These are phyloP conservation scores for Pseudomyrmex concolor DNA, from an alignment of 1,140 invertebrate genomes.

Conservation along the genomic window DNA sequence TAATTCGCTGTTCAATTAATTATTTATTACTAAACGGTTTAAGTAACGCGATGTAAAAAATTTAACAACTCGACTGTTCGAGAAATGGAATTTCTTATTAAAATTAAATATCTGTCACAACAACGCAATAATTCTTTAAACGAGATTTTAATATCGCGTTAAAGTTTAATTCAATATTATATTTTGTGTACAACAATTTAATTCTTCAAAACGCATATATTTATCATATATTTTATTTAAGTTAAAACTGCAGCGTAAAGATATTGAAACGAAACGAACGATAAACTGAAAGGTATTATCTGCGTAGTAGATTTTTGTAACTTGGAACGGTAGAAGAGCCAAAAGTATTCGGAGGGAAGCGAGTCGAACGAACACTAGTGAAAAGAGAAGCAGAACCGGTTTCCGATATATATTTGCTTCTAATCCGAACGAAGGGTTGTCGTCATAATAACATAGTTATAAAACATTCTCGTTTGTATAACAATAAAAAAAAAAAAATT, in stretches of 20 bases:
- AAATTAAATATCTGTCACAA: too few relatives aligned
- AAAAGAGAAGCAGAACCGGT: conserved; percentile 55
- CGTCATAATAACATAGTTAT: neutral
- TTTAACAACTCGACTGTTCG: neutral
- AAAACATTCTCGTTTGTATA: conserved; percentile 26
- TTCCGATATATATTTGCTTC: conserved; percentile 6
- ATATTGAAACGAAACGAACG: neutral
- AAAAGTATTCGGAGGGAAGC: conserved; percentile 54
- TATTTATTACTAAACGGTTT: neutral
- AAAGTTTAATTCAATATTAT: too few relatives aligned
- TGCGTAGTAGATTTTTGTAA: conserved; percentile 2
- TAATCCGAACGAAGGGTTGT: conserved; percentile 2
- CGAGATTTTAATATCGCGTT: too few relatives aligned
- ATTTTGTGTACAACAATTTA: too few relatives aligned
- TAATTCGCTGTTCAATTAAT: neutral
- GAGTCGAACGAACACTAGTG: neutral
- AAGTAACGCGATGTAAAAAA: neutral
- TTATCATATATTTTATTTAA: neutral
- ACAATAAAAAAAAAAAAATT: neutral
- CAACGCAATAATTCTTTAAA: too few relatives aligned
- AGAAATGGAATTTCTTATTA: too few relatives aligned
- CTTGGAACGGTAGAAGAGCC: neutral
- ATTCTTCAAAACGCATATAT: too few relatives aligned
- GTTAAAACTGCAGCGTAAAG: neutral
- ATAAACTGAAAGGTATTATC: conserved; percentile 8